Evolutionary conservation across 92 coral and sea anemone genomes (phyloP).

Genomic region (Siderastrea siderea): DNA sequence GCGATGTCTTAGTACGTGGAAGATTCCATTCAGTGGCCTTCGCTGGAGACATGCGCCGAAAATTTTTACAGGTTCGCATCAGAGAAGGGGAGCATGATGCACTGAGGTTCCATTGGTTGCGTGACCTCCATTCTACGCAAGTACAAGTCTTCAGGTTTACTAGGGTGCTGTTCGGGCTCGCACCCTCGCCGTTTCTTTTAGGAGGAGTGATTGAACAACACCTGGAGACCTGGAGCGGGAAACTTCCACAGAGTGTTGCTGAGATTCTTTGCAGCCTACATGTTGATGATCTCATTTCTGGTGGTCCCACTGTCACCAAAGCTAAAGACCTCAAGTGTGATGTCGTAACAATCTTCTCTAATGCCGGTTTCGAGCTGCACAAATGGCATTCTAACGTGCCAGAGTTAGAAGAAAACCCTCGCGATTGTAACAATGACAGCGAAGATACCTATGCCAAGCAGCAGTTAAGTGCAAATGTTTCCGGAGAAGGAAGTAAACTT

Average conservation of each 20-base stretch:
- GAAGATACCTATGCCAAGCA: too few relatives aligned
- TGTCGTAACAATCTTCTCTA: not conserved
- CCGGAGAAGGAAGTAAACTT: too few relatives aligned
- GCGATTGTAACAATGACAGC: too few relatives aligned
- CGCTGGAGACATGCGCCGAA: conserved; percentile 43
- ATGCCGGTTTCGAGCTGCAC: conserved; percentile 6
- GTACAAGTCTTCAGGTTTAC: conserved; percentile 35
- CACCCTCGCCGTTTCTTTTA: conserved; percentile 36
- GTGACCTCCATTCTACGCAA: conserved; percentile 18
- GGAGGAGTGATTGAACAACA: conserved; percentile 45
- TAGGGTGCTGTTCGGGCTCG: conserved; percentile 33
- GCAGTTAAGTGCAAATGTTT: too few relatives aligned
- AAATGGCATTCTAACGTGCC: conserved; percentile 3
- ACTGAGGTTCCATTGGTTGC: conserved; percentile 51
- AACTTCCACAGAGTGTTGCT: conserved; percentile 22
- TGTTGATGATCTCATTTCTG: conserved; percentile 35
- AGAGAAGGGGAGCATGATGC: conserved; percentile 44
- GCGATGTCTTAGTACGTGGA: conserved; percentile 32
- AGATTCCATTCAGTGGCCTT: conserved; percentile 37
- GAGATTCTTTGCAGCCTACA: conserved; percentile 13
- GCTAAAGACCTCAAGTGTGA: conserved; percentile 3
- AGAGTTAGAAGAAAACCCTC: too few relatives aligned
- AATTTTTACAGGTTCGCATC: conserved; percentile 45
- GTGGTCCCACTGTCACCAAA: conserved; percentile 15
- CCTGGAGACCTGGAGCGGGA: conserved; percentile 13